A percentile compares a stretch with the other conserved stretches of the same genome.
Conservation (phyloP, 2,797 vertebrate species). For the Gorsachius magnificus region DNA sequence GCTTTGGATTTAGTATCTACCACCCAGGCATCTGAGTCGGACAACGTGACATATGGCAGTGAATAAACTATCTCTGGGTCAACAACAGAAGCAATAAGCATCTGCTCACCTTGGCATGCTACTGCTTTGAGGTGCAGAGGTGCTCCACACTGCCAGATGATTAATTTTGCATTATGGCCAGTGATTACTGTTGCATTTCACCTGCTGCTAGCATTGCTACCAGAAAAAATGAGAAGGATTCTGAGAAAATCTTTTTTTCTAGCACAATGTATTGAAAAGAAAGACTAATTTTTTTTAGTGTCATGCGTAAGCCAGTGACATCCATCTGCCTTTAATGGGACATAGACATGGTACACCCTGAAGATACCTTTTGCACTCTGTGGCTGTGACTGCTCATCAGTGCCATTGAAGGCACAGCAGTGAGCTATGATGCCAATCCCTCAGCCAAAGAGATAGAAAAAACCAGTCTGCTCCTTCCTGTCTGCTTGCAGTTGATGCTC, state of each 20-base stretch:
- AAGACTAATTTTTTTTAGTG: slow-evolving; percentile 44
- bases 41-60: neutral
- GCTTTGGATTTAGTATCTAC: neutral
- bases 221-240: neutral
- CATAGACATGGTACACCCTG: slow-evolving; percentile 10
- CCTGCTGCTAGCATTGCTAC: neutral
- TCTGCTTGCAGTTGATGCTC: slow-evolving; percentile 26
- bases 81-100: neutral
- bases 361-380: slow-evolving; percentile 19
- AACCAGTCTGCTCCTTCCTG: neutral
- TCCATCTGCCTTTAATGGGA: slow-evolving; percentile 41
- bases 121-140: neutral
- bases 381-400: slow-evolving; percentile 36
- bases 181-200: neutral
- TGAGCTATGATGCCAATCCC: neutral
- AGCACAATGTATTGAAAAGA: neutral
- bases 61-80: neutral
- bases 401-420: neutral
- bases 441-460: neutral
- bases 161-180: neutral
- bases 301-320: neutral
- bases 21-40: neutral
- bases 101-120: neutral
- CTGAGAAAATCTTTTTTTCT: neutral
- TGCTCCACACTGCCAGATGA: neutral